Base-by-base conservation (phyloP, 2,888 invertebrate genomes). In the Mactromeris polynyma region DNA sequence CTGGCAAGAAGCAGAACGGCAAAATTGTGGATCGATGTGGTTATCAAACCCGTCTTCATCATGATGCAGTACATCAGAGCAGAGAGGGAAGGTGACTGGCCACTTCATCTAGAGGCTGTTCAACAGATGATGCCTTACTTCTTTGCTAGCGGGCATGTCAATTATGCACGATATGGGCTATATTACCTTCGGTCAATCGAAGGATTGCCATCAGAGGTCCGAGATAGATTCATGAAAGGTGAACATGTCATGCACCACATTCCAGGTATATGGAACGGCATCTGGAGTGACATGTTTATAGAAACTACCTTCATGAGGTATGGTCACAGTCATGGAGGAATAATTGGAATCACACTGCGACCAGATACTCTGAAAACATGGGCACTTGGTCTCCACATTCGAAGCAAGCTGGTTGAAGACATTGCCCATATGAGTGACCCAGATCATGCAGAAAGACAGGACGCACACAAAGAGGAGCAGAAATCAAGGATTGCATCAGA, bases 291-390 rank as follows among this genome's bases (percentile, higher is more conserved):
- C 81, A 92, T 94, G 92, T 92, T 89, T 78, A 94, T 94, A 26
- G 93, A 94, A 78, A 90, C 92, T 0, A 94, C 93, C 4, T 93
- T 92, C 87, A 94, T 94, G 93, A 54, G 92, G n/a, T 93, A 94
- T 90, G 93, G 94, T 3, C 93, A 94, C 89, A 92, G 94, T 0
- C 85, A 87, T 4, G 40, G 84, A 14, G 93, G 93, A 2, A 88
- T 94, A 19, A 87, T 95, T 36, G 93, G 94, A 26, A 89, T 93
- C 21, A 94, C 91, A 6, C 83, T 93, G 0, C 93, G 93, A 33
- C 90, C 91, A 86, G 69, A 78, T 1, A 73, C 92, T 11, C 80
- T 93, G 40, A 91, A 91, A 64, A 82, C 46, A 33, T 94, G 94
- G 94, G 92, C 93, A 0, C 83, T 90, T 0, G 92, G 94, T 81